Base-by-base conservation (phyloP, 2,113 vertebrate genomes). In the Hemicordylus capensis region DNA sequence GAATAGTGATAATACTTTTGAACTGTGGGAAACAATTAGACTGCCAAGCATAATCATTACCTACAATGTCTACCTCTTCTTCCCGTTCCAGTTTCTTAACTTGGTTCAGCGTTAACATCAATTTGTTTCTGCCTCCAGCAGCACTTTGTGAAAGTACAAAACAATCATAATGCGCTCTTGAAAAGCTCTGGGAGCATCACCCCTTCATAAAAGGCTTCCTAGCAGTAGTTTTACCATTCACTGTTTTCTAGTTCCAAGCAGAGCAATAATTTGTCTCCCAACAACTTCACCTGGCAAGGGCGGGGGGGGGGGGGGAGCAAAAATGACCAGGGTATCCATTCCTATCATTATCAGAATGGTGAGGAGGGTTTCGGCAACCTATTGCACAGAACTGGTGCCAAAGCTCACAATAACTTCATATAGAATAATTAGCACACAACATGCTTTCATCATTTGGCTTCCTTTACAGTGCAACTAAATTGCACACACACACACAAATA, bases 401-500 rank as follows among this genome's bases (percentile, higher is more conserved):
- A 76, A 6, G 11, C 51, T 58, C 28, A 42, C 37, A 78, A 58
- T 66, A 28, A 20, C 51, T 26, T 63, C 46, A 24, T 5, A 31
- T 42, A 17, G 51, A 72, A 70, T 14, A n/a, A 12, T 14, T 20
- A 59, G 37, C 19, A 63, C 28, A 46, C 58, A 34, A 12, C 19
- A 39, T 5, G 67, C 7, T 69, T 69, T 78, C 28, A 78, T 69
- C 39, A 66, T 66, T 19, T 67, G 34, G 6, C n/a, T 67, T 24
- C 22, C 63, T 0, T 84, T 54, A 74, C 12, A 6, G 4, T 76
- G 26, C 20, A 66, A 76, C 46, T 39, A 19, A 64, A 46, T 5
- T 73, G 10, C 2, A 67, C n/a, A n/a, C n/a, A n/a, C n/a, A n/a
- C n/a, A n/a, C n/a, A n/a, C 86, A 86, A 87, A 77, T 42, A 85